phyloP scores from a whole-genome alignment of 2,797 vertebrate genomes.

The Momotus momota region DNA sequence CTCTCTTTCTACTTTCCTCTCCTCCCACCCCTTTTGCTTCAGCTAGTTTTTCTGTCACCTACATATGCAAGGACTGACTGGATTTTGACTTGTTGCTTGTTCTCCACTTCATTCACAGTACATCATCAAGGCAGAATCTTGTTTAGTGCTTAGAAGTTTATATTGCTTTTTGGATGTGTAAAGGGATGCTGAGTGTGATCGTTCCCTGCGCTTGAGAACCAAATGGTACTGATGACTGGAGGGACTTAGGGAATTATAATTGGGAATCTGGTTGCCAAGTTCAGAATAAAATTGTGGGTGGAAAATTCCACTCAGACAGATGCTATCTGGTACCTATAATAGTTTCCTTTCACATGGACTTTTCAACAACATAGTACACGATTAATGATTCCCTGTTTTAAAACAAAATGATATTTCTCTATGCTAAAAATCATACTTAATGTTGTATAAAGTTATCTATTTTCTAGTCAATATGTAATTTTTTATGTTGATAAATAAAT shows the following conservation, averaged over 20 bases:
- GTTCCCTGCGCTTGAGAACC: neutral
- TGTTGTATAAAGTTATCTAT: neutral
- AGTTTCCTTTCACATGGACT: neutral
- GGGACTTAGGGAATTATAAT: neutral
- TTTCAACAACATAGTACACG: neutral
- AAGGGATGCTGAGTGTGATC: neutral
- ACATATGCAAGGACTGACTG: neutral
- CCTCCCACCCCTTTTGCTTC: neutral
- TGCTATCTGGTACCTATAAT: neutral
- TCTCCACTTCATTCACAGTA: neutral
- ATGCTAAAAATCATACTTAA: neutral
- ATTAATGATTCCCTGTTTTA: neutral
- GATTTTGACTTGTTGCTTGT: neutral
- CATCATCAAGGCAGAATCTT: neutral
- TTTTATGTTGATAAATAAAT: neutral
- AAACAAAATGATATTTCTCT: neutral
- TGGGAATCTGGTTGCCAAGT: neutral
- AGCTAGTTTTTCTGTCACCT: neutral
- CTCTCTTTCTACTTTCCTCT: neutral
- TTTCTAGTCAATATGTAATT: neutral
- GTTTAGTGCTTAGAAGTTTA: neutral
- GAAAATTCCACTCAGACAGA: neutral
- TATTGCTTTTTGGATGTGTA: neutral
- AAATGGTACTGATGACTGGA: slow-evolving; percentile 7
- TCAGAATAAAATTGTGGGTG: neutral